Evolutionary conservation across 2,113 vertebrate genomes (phyloP).

Genomic region (Microtus ochrogaster): DNA sequence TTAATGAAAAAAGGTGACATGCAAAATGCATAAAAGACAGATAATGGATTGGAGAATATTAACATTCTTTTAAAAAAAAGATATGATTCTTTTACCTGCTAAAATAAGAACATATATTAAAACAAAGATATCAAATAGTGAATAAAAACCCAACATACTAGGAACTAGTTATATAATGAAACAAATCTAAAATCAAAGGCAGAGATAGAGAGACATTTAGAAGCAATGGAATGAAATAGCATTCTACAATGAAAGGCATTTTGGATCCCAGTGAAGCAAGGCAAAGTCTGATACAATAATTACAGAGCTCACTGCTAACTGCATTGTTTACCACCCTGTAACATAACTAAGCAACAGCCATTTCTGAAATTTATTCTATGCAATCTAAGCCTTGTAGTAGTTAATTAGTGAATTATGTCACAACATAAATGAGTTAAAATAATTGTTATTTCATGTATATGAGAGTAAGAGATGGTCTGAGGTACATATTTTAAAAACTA

Average conservation of each 20-base stretch:
- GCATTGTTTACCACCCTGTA: neutral
- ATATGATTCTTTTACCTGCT: slow-evolving; percentile 92
- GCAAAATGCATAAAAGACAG: slow-evolving; percentile 85
- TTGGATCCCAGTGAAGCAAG: slow-evolving; percentile 63
- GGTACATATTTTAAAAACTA: slow-evolving; percentile 43
- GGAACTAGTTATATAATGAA: slow-evolving; percentile 84
- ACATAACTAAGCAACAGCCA: slow-evolving; percentile 34
- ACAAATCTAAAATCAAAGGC: slow-evolving; percentile 83
- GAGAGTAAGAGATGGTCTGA: slow-evolving; percentile 27
- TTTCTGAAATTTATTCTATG: slow-evolving; percentile 8
- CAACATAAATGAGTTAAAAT: slow-evolving; percentile 53
- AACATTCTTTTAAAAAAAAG: slow-evolving; percentile 81
- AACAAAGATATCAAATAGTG: slow-evolving; percentile 88
- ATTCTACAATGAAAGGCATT: slow-evolving; percentile 68
- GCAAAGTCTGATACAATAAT: slow-evolving; percentile 19
- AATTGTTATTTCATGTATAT: slow-evolving; percentile 45
- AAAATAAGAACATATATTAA: slow-evolving; percentile 93
- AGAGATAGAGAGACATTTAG: slow-evolving; percentile 65
- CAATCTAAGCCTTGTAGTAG: neutral
- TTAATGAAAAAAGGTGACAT: slow-evolving; percentile 86
- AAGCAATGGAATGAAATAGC: slow-evolving; percentile 72
- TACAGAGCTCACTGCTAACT: slow-evolving; percentile 33
- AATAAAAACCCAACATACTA: slow-evolving; percentile 84
- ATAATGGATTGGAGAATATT: slow-evolving; percentile 86
- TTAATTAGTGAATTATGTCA: slow-evolving; percentile 52